Base-by-base conservation (phyloP, 2,797 vertebrate species). In the Brachymystax lenok region DNA sequence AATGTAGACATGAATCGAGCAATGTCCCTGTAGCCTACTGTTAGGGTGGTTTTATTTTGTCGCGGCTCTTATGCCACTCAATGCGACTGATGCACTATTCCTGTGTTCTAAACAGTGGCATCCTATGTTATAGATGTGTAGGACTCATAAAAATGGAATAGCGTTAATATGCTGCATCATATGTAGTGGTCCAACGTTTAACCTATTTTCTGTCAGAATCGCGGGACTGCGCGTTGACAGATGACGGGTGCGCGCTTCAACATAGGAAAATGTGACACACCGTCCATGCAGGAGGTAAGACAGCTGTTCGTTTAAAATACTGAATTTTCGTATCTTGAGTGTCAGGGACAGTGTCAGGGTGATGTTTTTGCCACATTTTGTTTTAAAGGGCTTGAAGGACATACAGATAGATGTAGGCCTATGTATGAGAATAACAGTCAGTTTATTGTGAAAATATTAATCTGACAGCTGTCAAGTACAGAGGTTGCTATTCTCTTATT, bases 221-320 rank as follows among this genome's bases (percentile, higher is more conserved):
- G 27, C 24, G 63, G 63, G 63, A 16, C 27, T 66, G 63, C 24
- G 63, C 63, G 24, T 14, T 28, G 13, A 59, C 56, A 59, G 19
- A 28, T 66, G 63, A 66, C 63, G 27, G 63, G 63, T 21, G 14
- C 27, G 63, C 27, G 27, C 63, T 66, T 66, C 27, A 28, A 30
- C 27, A 27, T 66, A 30, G 63, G 63, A 66, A 66, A 28, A 66
- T 66, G 63, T 66, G 63, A 66, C 63, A 66, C 63, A 28, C 24
- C 63, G 63, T 27, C 27, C 63, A 66, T 66, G 27, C 63, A 14
- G 27, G 24, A 66, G 27, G 63, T 66, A 66, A 28, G 27, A 28
- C 21, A 66, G 63, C 63, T 66, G 63, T 66, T 66, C 56, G 56
- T 30, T 28, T 30, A 66, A 59, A 66, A 66, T 66, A 27, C 27